Base-by-base conservation (phyloP, 2,113 vertebrate genomes). In the Catharus fuscescens region DNA sequence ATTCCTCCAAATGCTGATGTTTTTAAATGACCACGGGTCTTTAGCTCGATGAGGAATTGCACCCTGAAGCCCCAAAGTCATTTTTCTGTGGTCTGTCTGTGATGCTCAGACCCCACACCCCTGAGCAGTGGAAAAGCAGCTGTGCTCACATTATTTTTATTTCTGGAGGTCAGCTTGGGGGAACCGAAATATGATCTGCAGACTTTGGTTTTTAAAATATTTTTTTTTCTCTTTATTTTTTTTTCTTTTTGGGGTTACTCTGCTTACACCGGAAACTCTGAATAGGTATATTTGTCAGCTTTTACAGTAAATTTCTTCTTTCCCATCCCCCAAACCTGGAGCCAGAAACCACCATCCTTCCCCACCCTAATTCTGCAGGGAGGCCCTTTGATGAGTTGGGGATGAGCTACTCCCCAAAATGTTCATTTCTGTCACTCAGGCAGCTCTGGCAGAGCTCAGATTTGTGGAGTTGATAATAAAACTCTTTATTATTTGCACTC, bases 141-240 rank as follows among this genome's bases (percentile, higher is more conserved):
- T 97, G 95, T 74, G 76, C 71, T 67, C 52, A 9, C 86, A 95
- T 96, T 98, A 97, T 98, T 98, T 98, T 97, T 97, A 97, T 95
- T 96, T 81, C 66, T 91, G 92, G 92, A 97, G 95, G 57, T 87
- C 81, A 93, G 78, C 88, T 84, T 94, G 93, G 94, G 93, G 98
- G 97, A 98, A 98, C 97, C 8, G 97, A 98, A 97, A 98, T 97
- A 94, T 4, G 44, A 52, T 92, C 86, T 96, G 95, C 94, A 97
- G 96, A 92, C 95, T 96, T 96, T 96, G 95, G 73, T 87, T 86
- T 94, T 92, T 40, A 31, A 53, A 18, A 3, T 6, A 17, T 52
- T 79, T 90, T 83, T 94, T 88, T 94, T 88, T 69, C 53, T 80
- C 6, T 73, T 28, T 29, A 57, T 87, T 23, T 54, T 28, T 48